Base-by-base conservation (phyloP, 2,888 invertebrate genomes). In the Clistopyga incitator region DNA sequence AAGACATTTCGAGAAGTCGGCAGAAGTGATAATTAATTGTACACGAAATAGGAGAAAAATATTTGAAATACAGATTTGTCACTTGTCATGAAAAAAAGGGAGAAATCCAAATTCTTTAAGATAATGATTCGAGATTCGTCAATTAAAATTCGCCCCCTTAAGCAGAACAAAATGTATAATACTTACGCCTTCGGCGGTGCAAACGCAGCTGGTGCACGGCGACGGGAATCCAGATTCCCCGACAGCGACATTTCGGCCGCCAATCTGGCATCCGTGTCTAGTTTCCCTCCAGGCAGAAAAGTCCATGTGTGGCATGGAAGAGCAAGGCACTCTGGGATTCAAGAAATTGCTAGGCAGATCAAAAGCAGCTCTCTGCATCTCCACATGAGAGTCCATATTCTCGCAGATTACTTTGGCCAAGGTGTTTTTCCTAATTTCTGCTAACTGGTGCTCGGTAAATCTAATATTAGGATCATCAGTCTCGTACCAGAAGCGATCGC, bases 401-500 rank as follows among this genome's bases (percentile, higher is more conserved):
- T 98, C 97, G 90, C 99, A 99, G 78, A 98, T 93, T 0, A 98
- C 93, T 93, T 98, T 98, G 0, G 98, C 96, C 54, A 99, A 91
- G 0, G 98, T 98, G 0, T 96, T 95, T 92, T 98, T 98, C 0
- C 98, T 95, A 84, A 99, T 95, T 93, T 99, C 98, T 0, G 97
- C 96, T 79, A 99, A 92, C 91, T 99, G 99, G 29, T 96, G 95
- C 91, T 98, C 97, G 0, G 97, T 96, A 93, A 98, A 98, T 52
- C 96, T 95, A 0, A 97, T 95, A 2, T 95, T 95, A 0, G 96
- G 94, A 91, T 97, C 97, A 87, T 96, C 96, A 85, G 97, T 98
- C 93, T 98, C 98, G 92, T 98, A 99, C 98, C 98, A 99, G 94
- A 97, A 99, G 88, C 99, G 94, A 94, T 99, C 99, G 90, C 99